Conservation (phyloP, 2,888 invertebrate species). For the Drosophila neutralis region DNA sequence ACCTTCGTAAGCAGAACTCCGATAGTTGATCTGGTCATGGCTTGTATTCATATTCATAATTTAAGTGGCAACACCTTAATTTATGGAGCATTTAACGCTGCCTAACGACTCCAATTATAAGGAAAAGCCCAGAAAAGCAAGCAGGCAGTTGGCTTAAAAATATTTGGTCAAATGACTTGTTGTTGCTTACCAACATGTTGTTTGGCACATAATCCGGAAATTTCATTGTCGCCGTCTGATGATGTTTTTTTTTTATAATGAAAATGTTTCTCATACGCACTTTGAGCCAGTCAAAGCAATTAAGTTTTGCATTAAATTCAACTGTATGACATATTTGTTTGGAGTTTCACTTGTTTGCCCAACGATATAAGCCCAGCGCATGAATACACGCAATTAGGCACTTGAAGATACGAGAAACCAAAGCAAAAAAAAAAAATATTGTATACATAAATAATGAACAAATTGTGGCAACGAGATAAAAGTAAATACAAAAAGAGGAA, state of each 20-base stretch:
- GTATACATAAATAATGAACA: conserved; percentile 34
- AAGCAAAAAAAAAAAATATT: conserved; percentile 28
- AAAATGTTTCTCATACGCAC: conserved; percentile 60
- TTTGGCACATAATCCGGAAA: conserved; percentile 84
- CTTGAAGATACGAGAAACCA: conserved; percentile 37
- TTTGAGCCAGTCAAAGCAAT: conserved; percentile 63
- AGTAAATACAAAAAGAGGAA: conserved; percentile 13
- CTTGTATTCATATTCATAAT: conserved; percentile 45
- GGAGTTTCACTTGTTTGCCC: conserved; percentile 42
- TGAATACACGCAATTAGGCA: conserved; percentile 57
- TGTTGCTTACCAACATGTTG: conserved; percentile 82
- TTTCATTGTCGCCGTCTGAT: conserved; percentile 68
- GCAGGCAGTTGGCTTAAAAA: neutral
- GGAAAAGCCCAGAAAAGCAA: conserved; percentile 30
- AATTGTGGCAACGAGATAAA: conserved; percentile 25
- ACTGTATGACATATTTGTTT: conserved; percentile 60
- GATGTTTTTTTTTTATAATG: conserved; percentile 42
- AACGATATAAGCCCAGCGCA: conserved; percentile 29
- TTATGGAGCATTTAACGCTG: conserved; percentile 52
- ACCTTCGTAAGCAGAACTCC: conserved; percentile 39
- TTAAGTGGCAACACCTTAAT: conserved; percentile 56
- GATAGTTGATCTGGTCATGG: conserved; percentile 29
- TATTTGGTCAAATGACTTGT: conserved; percentile 16
- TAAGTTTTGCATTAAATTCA: conserved; percentile 63
- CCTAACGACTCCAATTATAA: conserved; percentile 55